A percentile compares a stretch with the other conserved stretches of the same genome.
Evolutionary conservation across 2,888 invertebrate species (phyloP).

Genomic region (Glaucopsyche alexis): DNA sequence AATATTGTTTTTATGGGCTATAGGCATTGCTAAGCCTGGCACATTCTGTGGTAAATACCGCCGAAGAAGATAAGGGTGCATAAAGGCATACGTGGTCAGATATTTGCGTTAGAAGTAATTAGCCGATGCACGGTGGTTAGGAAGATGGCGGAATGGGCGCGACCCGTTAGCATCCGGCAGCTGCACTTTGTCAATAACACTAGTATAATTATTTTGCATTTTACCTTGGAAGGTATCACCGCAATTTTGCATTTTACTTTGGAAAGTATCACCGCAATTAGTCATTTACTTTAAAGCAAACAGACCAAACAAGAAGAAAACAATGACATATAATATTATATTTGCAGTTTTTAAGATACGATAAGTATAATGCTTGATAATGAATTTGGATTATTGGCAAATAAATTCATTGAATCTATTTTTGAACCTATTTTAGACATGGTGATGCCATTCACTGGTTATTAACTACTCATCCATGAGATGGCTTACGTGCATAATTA

Average conservation of each 20-base stretch:
- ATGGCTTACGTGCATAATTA: not conserved
- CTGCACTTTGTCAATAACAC: slow-evolving; percentile 60
- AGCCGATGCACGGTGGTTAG: slow-evolving; percentile 53
- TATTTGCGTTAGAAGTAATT: slow-evolving; percentile 60
- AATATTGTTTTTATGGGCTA: not conserved
- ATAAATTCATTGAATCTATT: not conserved
- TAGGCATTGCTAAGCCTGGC: not conserved
- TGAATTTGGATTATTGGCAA: not conserved
- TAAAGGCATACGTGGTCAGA: slow-evolving; percentile 38
- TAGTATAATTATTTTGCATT: slow-evolving; percentile 13
- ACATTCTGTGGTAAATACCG: not conserved
- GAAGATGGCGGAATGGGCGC: slow-evolving; percentile 66
- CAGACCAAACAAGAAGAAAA: not conserved
- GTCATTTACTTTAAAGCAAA: not conserved
- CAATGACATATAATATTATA: not conserved
- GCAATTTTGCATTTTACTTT: not conserved
- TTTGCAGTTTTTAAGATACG: not conserved
- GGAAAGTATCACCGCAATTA: too few relatives aligned
- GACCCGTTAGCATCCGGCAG: slow-evolving; percentile 73
- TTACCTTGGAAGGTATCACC: not conserved
- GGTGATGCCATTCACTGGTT: not conserved
- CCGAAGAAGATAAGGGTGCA: not conserved
- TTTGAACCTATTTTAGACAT: not conserved
- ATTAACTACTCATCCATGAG: not conserved
- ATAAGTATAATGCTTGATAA: too few relatives aligned